Percentiles rank a stretch among this genome's conserved stretches.
Conservation (phyloP, 2,797 vertebrate genomes). For the Acanthiza pusilla region DNA sequence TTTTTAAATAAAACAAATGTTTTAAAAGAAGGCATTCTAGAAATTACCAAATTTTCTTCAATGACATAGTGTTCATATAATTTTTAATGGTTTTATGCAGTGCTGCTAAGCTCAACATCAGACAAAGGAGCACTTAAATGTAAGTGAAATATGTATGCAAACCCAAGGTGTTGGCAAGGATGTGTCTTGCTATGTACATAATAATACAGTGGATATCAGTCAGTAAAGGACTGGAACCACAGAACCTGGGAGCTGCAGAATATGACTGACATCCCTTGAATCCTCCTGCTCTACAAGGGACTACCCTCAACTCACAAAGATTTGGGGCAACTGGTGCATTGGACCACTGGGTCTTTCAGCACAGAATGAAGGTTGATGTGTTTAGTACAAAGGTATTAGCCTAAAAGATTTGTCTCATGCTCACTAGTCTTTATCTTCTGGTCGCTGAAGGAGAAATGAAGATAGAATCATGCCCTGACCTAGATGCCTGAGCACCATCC, state of each 20-base stretch:
- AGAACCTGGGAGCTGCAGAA: background rate
- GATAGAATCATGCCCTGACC: background rate
- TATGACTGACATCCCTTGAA: background rate
- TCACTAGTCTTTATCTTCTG: background rate
- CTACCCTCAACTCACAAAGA: background rate
- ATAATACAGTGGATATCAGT: background rate
- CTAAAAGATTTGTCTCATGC: background rate
- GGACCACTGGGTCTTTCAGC: background rate
- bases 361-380: background rate
- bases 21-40: background rate
- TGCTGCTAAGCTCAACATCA: background rate
- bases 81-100: background rate
- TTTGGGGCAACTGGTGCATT: background rate
- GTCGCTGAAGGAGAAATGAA: background rate
- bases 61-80: background rate
- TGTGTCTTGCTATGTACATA: background rate
- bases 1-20: background rate
- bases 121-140: background rate
- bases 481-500: background rate
- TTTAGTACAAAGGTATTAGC: background rate
- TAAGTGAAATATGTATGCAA: background rate
- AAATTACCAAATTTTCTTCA: background rate
- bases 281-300: background rate
- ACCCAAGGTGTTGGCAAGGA: background rate
- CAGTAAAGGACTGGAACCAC: background rate